A percentile compares a stretch with the other conserved stretches of the same genome.
Evolutionary conservation across 1,140 invertebrate genomes (phyloP).

Genomic region (Ips typographus): DNA sequence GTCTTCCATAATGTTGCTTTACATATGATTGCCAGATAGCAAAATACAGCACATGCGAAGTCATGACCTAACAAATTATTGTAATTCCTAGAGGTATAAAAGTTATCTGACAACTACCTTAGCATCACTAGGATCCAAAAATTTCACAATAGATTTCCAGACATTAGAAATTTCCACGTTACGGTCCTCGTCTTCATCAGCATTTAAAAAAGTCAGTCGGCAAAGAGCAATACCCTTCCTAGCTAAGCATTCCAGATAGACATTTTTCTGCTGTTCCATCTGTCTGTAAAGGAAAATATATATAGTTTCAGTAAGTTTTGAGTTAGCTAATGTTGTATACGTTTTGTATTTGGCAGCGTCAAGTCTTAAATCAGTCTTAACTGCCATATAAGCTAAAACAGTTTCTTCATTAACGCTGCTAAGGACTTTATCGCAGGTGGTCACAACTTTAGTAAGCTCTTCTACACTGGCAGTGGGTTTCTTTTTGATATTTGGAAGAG

Average conservation of each 20-base stretch:
- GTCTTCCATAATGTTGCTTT: slow-evolving; percentile 76
- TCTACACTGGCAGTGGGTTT: slow-evolving; percentile 23
- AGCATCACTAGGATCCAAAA: slow-evolving; percentile 72
- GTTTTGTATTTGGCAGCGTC: slow-evolving; percentile 79
- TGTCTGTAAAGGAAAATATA: slow-evolving; percentile 55
- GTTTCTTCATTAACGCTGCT: slow-evolving; percentile 72
- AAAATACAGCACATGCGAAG: slow-evolving; percentile 67
- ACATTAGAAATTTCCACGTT: slow-evolving; percentile 64
- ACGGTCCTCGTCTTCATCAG: slow-evolving; percentile 47
- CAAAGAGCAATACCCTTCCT: slow-evolving; percentile 74
- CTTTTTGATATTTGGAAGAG: slow-evolving; percentile 41
- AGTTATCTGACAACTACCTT: slow-evolving; percentile 63
- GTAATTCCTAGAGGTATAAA: slow-evolving; percentile 1
- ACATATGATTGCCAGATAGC: slow-evolving; percentile 78
- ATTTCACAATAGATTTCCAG: slow-evolving; percentile 73
- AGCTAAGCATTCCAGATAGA: slow-evolving; percentile 74
- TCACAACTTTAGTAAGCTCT: slow-evolving; percentile 52
- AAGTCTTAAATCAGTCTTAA: slow-evolving; percentile 73
- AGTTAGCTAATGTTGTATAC: slow-evolving; percentile 48
- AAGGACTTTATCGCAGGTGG: slow-evolving; percentile 67
- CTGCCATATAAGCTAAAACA: slow-evolving; percentile 58
- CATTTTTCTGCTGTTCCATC: slow-evolving; percentile 81
- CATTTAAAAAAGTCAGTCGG: slow-evolving; percentile 59
- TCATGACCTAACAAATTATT: slow-evolving; percentile 36
- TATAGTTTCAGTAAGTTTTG: slow-evolving; percentile 5